Evolutionary conservation across 2,888 invertebrate genomes (phyloP).

Genomic region (Polydrusus tereticollis): DNA sequence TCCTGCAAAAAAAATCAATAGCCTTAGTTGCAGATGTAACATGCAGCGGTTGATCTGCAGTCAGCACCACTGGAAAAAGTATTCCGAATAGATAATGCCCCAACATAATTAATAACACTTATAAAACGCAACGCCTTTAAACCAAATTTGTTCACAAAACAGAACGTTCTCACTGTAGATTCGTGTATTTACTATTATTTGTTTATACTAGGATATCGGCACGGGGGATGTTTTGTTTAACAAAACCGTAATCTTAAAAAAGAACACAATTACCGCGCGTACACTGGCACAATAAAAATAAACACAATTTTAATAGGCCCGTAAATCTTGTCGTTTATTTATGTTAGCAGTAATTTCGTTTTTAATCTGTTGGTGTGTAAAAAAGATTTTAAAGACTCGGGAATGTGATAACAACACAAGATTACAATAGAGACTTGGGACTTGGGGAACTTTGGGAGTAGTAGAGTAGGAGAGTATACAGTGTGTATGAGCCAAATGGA

Average conservation of each 20-base stretch:
- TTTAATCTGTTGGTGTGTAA: slow-evolving; percentile 38
- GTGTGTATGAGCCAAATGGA: too few relatives aligned
- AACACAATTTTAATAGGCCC: slow-evolving; percentile 42
- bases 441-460: too few relatives aligned
- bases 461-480: too few relatives aligned
- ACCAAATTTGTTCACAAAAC: neutral
- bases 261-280: slow-evolving; percentile 40
- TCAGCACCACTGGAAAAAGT: too few relatives aligned
- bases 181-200: neutral
- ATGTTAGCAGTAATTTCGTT: slow-evolving; percentile 39
- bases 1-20: too few relatives aligned
- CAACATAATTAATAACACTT: neutral
- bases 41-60: too few relatives aligned
- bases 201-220: slow-evolving; percentile 41
- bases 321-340: slow-evolving; percentile 45
- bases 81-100: too few relatives aligned
- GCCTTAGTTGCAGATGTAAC: too few relatives aligned
- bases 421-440: slow-evolving; percentile 7
- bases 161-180: neutral
- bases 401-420: neutral
- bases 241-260: slow-evolving; percentile 43
- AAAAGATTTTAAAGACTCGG: slow-evolving; percentile 22
- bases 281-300: slow-evolving; percentile 32
- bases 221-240: slow-evolving; percentile 40
- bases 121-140: neutral